These are phyloP conservation scores for Rhynchotus rufescens DNA, from an alignment of 2,797 vertebrate species.

Conservation along the genomic window DNA sequence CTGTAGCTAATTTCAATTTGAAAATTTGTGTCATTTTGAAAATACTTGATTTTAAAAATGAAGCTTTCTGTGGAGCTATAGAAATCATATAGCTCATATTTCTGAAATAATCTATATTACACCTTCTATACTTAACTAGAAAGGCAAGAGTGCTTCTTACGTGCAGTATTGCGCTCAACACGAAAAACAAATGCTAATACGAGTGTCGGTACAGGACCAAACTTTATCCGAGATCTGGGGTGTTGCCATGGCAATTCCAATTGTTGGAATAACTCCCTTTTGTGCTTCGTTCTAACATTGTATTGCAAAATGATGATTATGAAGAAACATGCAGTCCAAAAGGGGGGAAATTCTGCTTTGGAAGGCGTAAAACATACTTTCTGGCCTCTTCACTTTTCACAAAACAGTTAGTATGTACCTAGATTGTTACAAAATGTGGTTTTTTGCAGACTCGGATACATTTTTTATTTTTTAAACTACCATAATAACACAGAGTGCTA, in stretches of 20 bases:
- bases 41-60: slow-evolving; percentile 26
- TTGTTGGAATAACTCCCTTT: slow-evolving; percentile 72
- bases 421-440: neutral
- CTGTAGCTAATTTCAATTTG: neutral
- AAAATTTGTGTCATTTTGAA: neutral
- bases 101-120: slow-evolving; percentile 71
- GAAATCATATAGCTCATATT: slow-evolving; percentile 55
- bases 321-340: slow-evolving; percentile 61
- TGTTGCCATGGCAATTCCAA: slow-evolving; percentile 84
- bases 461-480: slow-evolving; percentile 35
- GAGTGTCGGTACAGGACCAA: slow-evolving; percentile 78
- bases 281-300: slow-evolving; percentile 76
- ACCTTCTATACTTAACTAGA: slow-evolving; percentile 67
- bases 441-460: slow-evolving; percentile 37
- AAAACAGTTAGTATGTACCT: neutral
- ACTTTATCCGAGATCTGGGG: slow-evolving; percentile 81
- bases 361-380: slow-evolving; percentile 22
- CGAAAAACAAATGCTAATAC: slow-evolving; percentile 76
- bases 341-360: neutral
- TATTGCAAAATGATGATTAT: slow-evolving; percentile 73
- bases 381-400: slow-evolving; percentile 49
- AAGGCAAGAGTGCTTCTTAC: slow-evolving; percentile 73
- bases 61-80: slow-evolving; percentile 42
- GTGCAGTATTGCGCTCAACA: slow-evolving; percentile 60
- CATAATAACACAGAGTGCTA: slow-evolving; percentile 12